Percentiles rank a stretch among this genome's conserved stretches.
These are phyloP conservation scores for Molossus alvarezi DNA, from an alignment of 2,797 vertebrate species.

Conservation along the genomic window DNA sequence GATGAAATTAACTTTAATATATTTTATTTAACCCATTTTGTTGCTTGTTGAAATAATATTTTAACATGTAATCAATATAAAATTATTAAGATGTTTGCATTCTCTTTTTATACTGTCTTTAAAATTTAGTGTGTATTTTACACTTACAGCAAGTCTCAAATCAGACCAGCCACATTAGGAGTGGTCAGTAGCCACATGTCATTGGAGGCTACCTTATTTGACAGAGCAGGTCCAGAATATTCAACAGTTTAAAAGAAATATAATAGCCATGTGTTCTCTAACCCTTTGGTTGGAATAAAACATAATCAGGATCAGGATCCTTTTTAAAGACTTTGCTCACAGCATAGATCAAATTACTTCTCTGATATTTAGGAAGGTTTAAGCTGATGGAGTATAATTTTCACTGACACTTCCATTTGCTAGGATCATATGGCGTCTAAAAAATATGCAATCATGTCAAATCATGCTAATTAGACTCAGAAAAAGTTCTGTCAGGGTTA, in stretches of 20 bases:
- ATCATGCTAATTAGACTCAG: conserved; percentile 60
- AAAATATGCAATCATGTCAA: conserved; percentile 69
- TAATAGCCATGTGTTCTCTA: background rate
- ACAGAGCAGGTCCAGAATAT: background rate
- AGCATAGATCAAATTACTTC: conserved; percentile 56
- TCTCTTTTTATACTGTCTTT: conserved; percentile 43
- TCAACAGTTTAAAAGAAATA: background rate
- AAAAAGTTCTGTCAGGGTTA: background rate
- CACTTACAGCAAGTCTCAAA: background rate
- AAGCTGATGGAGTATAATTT: conserved; percentile 68
- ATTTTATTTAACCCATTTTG: background rate
- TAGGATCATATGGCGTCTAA: conserved; percentile 68
- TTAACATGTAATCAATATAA: conserved; percentile 34
- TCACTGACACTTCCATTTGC: conserved; percentile 67
- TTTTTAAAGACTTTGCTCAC: conserved; percentile 39
- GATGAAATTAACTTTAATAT: background rate
- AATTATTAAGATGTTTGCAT: background rate
- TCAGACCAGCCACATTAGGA: background rate
- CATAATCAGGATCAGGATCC: background rate
- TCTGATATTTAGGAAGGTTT: conserved; percentile 60
- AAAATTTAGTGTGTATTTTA: background rate
- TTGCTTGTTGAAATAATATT: conserved; percentile 30
- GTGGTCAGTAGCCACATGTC: background rate
- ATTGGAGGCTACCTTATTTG: background rate
- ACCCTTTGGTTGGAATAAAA: conserved; percentile 35